Conservation (phyloP, 2,113 vertebrate species). For the Tyto alba region DNA sequence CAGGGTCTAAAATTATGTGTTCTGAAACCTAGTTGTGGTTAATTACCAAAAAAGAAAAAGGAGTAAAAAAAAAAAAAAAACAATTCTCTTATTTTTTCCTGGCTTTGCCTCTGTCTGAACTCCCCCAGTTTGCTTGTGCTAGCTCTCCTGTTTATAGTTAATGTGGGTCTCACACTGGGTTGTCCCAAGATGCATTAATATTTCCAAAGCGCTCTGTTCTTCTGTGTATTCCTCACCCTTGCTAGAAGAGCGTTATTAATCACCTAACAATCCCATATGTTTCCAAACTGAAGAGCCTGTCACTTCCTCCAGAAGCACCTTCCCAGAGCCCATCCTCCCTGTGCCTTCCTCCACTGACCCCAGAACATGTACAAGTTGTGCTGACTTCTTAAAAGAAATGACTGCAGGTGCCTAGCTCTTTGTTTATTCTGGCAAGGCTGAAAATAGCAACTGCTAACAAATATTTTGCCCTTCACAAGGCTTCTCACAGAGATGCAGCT, state of each 20-base stretch:
- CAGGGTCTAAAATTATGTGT: not conserved
- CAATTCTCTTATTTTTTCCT: not conserved
- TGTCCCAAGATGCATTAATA: not conserved
- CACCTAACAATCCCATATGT: not conserved
- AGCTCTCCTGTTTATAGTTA: constrained; percentile 10
- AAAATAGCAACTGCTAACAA: constrained; percentile 61
- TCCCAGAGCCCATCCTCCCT: not conserved
- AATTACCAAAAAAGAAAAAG: not conserved
- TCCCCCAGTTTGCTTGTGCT: not conserved
- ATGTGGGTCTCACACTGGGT: not conserved
- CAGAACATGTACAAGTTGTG: not conserved
- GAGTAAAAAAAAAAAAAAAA: not conserved
- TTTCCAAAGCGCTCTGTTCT: constrained; percentile 41
- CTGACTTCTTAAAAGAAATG: constrained; percentile 44
- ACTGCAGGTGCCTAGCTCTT: constrained; percentile 50
- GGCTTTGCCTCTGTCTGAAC: not conserved
- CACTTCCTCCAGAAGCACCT: not conserved
- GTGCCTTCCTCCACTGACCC: not conserved
- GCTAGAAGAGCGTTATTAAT: not conserved
- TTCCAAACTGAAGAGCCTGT: not conserved
- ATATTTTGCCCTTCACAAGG: constrained; percentile 48
- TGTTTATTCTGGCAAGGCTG: constrained; percentile 58
- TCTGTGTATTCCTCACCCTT: not conserved
- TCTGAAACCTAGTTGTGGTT: not conserved
- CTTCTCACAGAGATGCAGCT: constrained; percentile 52